Evolutionary conservation across 2,888 invertebrate genomes (phyloP).

Genomic region (Brachypalpus laphriformis): DNA sequence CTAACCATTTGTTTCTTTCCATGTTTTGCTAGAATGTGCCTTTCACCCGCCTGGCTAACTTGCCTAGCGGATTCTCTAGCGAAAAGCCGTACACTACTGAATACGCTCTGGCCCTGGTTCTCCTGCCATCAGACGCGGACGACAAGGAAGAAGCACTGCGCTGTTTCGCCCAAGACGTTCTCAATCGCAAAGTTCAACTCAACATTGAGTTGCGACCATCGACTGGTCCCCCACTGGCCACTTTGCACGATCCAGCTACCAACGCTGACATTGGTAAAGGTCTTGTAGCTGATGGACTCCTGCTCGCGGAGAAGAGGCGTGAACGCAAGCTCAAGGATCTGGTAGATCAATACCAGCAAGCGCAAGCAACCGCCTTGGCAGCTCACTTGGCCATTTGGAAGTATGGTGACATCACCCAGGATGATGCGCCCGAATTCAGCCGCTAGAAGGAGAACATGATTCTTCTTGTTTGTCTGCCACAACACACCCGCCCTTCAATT

Average conservation of each 20-base stretch:
- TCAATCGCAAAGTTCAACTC: slow-evolving; percentile 90
- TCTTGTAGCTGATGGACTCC: slow-evolving; percentile 93
- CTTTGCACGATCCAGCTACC: slow-evolving; percentile 81
- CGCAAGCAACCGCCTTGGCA: slow-evolving; percentile 93
- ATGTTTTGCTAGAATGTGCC: slow-evolving; percentile 84
- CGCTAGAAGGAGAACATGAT: slow-evolving; percentile 80
- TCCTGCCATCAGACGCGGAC: slow-evolving; percentile 94
- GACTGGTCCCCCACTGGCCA: slow-evolving; percentile 80
- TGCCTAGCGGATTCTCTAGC: slow-evolving; percentile 90
- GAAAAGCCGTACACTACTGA: slow-evolving; percentile 94
- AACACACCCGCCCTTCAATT: slow-evolving; percentile 82
- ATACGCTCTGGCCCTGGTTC: slow-evolving; percentile 92
- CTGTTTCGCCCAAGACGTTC: slow-evolving; percentile 86
- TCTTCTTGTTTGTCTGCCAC: slow-evolving; percentile 81
- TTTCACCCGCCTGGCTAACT: slow-evolving; percentile 89
- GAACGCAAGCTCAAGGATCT: slow-evolving; percentile 92
- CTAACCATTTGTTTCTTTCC: slow-evolving; percentile 16
- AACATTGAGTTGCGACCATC: slow-evolving; percentile 90
- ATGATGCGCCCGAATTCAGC: slow-evolving; percentile 82
- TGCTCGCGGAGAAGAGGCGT: slow-evolving; percentile 91
- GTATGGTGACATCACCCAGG: slow-evolving; percentile 95
- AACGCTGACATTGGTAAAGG: slow-evolving; percentile 86
- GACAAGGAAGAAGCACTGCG: slow-evolving; percentile 89
- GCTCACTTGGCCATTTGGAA: slow-evolving; percentile 96
- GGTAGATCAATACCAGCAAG: slow-evolving; percentile 91